phyloP scores from a whole-genome alignment of 2,797 vertebrate genomes.

The Lemur catta region DNA sequence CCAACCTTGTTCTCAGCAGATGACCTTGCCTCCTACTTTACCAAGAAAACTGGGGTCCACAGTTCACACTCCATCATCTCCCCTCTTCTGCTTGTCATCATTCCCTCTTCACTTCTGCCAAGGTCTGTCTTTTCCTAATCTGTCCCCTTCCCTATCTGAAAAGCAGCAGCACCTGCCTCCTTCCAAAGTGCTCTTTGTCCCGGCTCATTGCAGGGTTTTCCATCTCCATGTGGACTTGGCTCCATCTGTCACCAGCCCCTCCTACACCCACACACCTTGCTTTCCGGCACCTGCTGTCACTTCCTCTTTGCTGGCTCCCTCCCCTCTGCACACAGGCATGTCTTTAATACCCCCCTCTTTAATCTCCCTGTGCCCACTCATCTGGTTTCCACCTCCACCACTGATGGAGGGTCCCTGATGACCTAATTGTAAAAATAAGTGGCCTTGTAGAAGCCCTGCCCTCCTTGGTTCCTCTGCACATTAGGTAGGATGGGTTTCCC shows the following conservation, averaged over 20 bases:
- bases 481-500: not conserved
- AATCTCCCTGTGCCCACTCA: not conserved
- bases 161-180: not conserved
- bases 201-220: not conserved
- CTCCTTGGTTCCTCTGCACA: not conserved
- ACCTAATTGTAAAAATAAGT: not conserved
- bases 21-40: not conserved
- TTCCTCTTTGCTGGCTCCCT: not conserved
- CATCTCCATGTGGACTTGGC: not conserved
- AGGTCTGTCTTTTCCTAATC: not conserved
- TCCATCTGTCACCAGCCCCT: not conserved
- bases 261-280: no score
- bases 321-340: no score
- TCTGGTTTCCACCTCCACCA: not conserved
- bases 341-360: not conserved
- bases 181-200: not conserved
- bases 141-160: not conserved
- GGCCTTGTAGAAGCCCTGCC: not conserved
- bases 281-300: not conserved
- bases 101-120: not conserved
- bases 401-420: not conserved
- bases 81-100: not conserved
- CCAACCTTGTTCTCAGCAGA: not conserved
- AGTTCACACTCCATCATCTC: not conserved
- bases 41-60: constrained; percentile 26